Conservation (phyloP, 2,888 invertebrate species). For the Thymelicus sylvestris region DNA sequence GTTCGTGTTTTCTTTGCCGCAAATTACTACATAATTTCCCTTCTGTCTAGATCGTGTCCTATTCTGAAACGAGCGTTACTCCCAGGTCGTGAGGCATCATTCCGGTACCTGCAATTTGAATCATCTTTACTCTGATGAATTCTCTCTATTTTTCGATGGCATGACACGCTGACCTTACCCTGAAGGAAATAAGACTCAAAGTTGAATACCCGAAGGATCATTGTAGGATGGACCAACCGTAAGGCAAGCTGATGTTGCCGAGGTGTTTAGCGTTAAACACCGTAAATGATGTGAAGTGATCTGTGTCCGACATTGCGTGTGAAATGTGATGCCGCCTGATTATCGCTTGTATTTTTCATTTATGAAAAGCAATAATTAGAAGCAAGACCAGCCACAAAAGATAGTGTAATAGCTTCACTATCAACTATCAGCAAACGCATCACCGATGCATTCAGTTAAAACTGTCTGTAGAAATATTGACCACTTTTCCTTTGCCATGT, state of each 20-base stretch:
- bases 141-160: slow-evolving; percentile 40
- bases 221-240: neutral
- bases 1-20: neutral
- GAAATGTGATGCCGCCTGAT: neutral
- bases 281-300: slow-evolving; percentile 24
- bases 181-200: slow-evolving; percentile 13
- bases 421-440: too few species aligned
- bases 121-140: slow-evolving; percentile 39
- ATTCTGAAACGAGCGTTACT: slow-evolving; percentile 27
- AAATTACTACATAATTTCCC: slow-evolving; percentile 23
- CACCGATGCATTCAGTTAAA: too few species aligned
- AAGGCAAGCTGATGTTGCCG: slow-evolving; percentile 10
- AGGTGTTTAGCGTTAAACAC: slow-evolving; percentile 26
- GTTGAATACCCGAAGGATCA: neutral
- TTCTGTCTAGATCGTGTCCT: slow-evolving; percentile 27
- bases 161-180: neutral
- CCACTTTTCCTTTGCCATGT: too few species aligned
- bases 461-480: too few species aligned
- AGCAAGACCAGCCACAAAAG: neutral
- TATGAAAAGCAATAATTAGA: neutral
- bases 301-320: neutral
- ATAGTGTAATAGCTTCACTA: too few species aligned
- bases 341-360: neutral
- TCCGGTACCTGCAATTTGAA: slow-evolving; percentile 50
- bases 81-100: slow-evolving; percentile 51